Evolutionary conservation across 2,113 vertebrate species (phyloP), one percentile per base, ranked within the genome.

Genomic region (Alosa alosa): DNA sequence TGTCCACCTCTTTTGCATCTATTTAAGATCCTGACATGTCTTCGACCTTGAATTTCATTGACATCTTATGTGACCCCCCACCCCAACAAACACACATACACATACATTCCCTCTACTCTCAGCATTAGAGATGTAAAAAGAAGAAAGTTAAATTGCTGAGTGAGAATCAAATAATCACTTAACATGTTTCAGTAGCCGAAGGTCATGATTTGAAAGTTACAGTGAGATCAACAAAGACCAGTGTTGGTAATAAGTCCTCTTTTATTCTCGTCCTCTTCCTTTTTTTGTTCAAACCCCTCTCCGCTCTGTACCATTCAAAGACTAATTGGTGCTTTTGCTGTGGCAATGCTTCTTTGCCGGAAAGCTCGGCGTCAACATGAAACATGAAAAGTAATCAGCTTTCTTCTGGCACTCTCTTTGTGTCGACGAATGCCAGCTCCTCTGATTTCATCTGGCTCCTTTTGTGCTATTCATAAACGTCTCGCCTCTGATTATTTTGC

Each of bases 341-440:
- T 84, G 85, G 46, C 57, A 88, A 88, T 89, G 84, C 83, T 86
- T 89, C 89, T 92, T 88, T 91, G 87, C 90, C 89, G 85, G 90
- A 91, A 92, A 87, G 52, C 83, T 82, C 84, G 84, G 50, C 81
- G 81, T 85, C 89, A 89, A 92, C 89, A 89, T 87, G 68, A 39
- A 89, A 60, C 13, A 83, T 68, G 82, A 89, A 91, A 86, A 72
- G 75, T 85, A 87, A 78, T 52, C 78, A 84, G 86, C 89, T 64
- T 52, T 45, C 57, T 46, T 39, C 18, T 52, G 46, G 87, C 44
- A 22, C 83, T 84, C 50, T 82, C 89, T 87, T 75, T 92, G 88
- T 90, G 55, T 82, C 83, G 22, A 82, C 64, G n/a, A 72, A 88
- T 83, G 83, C 82, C 81, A 78, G 81, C 46, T 25, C 57, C 83